These are phyloP conservation scores for Varecia variegata DNA, from an alignment of 2,797 vertebrate species.

Conservation along the genomic window DNA sequence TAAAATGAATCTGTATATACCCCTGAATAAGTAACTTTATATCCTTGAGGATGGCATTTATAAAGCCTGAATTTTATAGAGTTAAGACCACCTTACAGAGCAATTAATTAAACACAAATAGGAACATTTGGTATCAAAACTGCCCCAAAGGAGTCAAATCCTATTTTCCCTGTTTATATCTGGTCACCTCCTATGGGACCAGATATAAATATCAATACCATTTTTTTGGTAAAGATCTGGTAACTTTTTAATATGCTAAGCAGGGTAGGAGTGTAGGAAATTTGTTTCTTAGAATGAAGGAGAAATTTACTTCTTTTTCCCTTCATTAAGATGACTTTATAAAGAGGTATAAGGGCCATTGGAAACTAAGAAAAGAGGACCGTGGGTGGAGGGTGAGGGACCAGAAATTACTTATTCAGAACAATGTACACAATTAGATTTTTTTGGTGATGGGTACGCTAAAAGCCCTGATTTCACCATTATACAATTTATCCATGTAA, in stretches of 20 bases:
- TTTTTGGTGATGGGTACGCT: neutral
- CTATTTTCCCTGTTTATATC: conserved; percentile 45
- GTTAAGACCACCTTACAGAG: conserved; percentile 48
- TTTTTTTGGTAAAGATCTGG: neutral
- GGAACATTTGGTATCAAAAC: conserved; percentile 47
- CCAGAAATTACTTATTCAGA: neutral
- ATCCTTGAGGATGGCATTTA: conserved; percentile 2
- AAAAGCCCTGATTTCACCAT: neutral
- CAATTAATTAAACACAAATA: conserved; percentile 63
- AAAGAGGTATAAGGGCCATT: neutral
- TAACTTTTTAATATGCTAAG: conserved; percentile 48
- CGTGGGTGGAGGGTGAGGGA: neutral
- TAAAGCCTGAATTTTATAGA: conserved; percentile 44
- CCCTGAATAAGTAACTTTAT: conserved; percentile 45
- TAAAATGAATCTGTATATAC: conserved; percentile 50
- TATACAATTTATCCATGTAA: neutral
- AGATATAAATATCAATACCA: neutral
- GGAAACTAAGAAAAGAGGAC: neutral
- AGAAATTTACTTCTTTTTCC: neutral
- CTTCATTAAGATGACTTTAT: conserved; percentile 21
- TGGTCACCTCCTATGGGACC: neutral
- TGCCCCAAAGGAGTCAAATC: neutral
- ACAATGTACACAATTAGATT: neutral
- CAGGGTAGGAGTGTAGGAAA: neutral
- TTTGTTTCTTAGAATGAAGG: conserved; percentile 22